Evolutionary conservation across 2,797 vertebrate species (phyloP).

Genomic region (Agapornis canus): DNA sequence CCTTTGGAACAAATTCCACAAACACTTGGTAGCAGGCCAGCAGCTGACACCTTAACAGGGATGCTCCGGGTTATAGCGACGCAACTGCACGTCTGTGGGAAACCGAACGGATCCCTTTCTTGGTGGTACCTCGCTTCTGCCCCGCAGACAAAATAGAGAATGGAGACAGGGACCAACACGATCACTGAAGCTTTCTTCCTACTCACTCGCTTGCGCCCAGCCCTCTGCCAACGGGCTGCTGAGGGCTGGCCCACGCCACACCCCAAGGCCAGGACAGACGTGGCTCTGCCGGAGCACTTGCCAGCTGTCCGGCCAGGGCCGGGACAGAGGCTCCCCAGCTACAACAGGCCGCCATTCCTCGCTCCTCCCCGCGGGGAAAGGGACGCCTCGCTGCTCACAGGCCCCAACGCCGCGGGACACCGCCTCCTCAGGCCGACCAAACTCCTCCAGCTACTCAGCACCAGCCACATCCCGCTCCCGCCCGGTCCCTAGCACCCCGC

Average conservation of each 20-base stretch:
- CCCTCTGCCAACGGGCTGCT: not conserved
- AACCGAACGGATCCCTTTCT: not conserved
- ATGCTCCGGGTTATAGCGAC: not conserved
- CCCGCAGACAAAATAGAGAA: not conserved
- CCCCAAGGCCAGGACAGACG: not conserved
- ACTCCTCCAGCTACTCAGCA: rapidly evolving
- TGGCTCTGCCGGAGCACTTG: not conserved
- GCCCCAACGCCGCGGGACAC: not conserved
- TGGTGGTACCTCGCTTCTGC: not conserved
- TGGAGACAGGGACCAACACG: rapidly evolving
- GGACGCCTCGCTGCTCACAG: not conserved
- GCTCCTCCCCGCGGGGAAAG: not conserved
- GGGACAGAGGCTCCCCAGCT: not conserved
- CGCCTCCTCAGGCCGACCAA: not conserved
- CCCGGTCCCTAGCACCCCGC: not conserved
- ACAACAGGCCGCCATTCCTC: not conserved
- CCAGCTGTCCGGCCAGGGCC: not conserved
- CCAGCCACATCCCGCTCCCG: not conserved
- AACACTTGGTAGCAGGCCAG: rapidly evolving
- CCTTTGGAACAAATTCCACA: not conserved
- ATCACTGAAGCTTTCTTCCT: not conserved
- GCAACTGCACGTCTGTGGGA: rapidly evolving
- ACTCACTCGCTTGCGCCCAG: not conserved
- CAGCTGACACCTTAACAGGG: not conserved
- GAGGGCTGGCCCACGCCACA: not conserved